phyloP scores from a whole-genome alignment of 2,113 vertebrate genomes.

The Origma solitaria region DNA sequence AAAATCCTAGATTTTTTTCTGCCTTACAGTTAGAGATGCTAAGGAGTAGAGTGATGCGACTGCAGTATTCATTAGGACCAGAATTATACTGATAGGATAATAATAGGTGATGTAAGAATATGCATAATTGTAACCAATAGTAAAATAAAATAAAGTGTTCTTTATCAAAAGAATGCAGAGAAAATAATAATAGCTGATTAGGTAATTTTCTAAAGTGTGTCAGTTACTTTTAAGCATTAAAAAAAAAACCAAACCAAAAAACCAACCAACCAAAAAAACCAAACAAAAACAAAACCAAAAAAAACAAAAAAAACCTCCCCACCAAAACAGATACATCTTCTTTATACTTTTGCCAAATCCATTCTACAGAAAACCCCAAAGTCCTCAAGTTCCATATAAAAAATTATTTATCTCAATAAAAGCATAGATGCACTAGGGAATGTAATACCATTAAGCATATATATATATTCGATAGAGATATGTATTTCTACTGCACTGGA shows the following conservation, averaged over 20 bases:
- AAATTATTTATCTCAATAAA: not conserved
- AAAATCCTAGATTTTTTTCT: not conserved
- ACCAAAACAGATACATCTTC: not conserved
- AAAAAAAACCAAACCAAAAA: not conserved
- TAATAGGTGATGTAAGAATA: not conserved
- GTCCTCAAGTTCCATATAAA: not conserved
- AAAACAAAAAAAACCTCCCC: too few species aligned
- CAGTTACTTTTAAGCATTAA: not conserved
- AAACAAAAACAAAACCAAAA: too few species aligned
- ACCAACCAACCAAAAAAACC: too few species aligned
- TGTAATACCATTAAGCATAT: not conserved
- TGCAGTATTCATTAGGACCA: not conserved
- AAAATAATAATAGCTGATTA: not conserved
- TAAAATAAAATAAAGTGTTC: not conserved
- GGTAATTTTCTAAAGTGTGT: not conserved
- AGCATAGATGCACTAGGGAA: not conserved
- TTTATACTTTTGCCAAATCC: not conserved
- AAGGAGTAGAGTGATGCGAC: not conserved
- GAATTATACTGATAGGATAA: not conserved
- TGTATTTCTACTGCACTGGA: not conserved
- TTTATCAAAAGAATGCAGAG: not conserved
- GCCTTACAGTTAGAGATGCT: not conserved
- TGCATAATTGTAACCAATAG: not conserved
- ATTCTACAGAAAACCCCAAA: not conserved
- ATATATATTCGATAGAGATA: too few species aligned